These are phyloP conservation scores for Caenorhabditis plicata DNA, from an alignment of 2,888 invertebrate species.

Conservation along the genomic window DNA sequence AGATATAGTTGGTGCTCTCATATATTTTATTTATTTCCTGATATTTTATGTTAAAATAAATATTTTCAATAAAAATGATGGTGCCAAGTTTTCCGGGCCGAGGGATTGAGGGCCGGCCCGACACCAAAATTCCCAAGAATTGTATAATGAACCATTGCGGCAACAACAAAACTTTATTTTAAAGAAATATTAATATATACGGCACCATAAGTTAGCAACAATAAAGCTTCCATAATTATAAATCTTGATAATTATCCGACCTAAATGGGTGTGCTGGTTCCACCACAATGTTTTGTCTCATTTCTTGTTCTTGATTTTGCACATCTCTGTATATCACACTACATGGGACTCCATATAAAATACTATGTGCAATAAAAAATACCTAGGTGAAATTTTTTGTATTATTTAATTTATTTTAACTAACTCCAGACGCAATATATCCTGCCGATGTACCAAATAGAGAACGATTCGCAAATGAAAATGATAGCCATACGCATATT, in stretches of 20 bases:
- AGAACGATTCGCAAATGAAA: conserved; percentile 53
- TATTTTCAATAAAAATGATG: too few relatives aligned
- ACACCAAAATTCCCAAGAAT: too few relatives aligned
- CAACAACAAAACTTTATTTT: too few relatives aligned
- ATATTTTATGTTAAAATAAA: too few relatives aligned
- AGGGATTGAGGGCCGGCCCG: too few relatives aligned
- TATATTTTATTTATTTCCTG: too few relatives aligned
- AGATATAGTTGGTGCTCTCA: too few relatives aligned
- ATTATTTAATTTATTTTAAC: background rate
- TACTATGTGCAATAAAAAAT: conserved; percentile 58
- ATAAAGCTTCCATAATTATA: too few relatives aligned
- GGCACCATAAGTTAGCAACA: too few relatives aligned
- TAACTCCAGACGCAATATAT: conserved; percentile 59
- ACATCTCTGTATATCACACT: conserved; percentile 55
- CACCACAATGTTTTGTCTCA: conserved; percentile 28
- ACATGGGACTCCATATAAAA: conserved; percentile 55
- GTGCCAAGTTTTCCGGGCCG: too few relatives aligned
- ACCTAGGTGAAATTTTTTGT: conserved; percentile 27
- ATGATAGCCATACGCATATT: conserved; percentile 59
- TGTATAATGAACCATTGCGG: too few relatives aligned
- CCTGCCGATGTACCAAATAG: conserved; percentile 53
- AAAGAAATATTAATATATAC: too few relatives aligned
- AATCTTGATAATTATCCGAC: conserved; percentile 23
- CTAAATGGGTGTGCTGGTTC: conserved; percentile 41
- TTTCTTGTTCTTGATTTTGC: conserved; percentile 12